Percentiles rank a stretch among this genome's conserved stretches.
Evolutionary conservation across 2,113 vertebrate genomes (phyloP).

Genomic region (Rhinichthys klamathensis): DNA sequence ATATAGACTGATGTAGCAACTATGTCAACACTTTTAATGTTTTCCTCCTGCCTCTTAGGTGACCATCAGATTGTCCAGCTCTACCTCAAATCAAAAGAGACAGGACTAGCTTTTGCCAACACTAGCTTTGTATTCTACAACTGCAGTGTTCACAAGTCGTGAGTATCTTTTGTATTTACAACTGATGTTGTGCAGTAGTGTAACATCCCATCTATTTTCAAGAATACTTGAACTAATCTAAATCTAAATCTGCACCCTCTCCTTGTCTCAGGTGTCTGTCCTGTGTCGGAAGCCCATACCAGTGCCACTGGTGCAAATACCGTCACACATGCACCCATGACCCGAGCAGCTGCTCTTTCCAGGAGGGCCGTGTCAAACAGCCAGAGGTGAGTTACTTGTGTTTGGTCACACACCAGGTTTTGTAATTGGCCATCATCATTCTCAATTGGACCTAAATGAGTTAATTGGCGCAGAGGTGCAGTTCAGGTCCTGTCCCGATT

Average conservation of each 20-base stretch:
- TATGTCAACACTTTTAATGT: not conserved
- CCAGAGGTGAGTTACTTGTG: slow-evolving; percentile 82
- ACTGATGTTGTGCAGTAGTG: not conserved
- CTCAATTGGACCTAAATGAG: not conserved
- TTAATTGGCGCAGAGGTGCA: not conserved
- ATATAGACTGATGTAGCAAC: too few species aligned
- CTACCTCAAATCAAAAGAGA: slow-evolving; percentile 97
- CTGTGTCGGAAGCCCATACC: slow-evolving; percentile 93
- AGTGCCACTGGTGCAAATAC: slow-evolving; percentile 99
- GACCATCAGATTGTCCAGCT: slow-evolving; percentile 98
- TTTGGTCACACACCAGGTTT: not conserved
- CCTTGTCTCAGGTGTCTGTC: slow-evolving; percentile 84
- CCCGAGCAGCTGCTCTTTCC: slow-evolving; percentile 94
- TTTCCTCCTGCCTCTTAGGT: slow-evolving; percentile 71
- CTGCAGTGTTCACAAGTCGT: slow-evolving; percentile 98
- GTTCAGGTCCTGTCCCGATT: slow-evolving; percentile 11
- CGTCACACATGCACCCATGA: slow-evolving; percentile 95
- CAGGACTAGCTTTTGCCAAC: slow-evolving; percentile 94
- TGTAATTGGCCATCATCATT: slow-evolving; percentile 8
- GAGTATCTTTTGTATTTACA: slow-evolving; percentile 62
- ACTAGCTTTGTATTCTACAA: slow-evolving; percentile 99
- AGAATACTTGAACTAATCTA: not conserved
- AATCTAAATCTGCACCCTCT: slow-evolving; percentile 2
- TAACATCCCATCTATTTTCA: not conserved
- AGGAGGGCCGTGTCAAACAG: slow-evolving; percentile 92